Evolutionary conservation across 2,113 vertebrate species (phyloP), one percentile per base, ranked within the genome.

Genomic region (Xenopus borealis): DNA sequence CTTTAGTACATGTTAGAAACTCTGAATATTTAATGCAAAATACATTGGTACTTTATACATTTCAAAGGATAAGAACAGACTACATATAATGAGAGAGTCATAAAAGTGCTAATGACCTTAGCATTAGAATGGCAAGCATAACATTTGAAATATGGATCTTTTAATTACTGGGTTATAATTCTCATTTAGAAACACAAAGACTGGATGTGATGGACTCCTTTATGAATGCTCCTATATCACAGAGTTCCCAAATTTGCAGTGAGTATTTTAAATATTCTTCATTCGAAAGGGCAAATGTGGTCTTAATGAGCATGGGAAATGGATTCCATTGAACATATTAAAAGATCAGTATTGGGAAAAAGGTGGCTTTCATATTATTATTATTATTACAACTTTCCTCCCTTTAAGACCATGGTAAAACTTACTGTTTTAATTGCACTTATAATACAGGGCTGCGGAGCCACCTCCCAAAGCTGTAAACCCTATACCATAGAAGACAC

Each of bases 121-220:
- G 53, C 53, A n/a, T 55, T n/a, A 16, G 16, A 55, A 55, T 55
- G 17, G 53, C 53, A 55, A 8, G 12, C 53, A 13, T 1, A n/a
- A 55, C 17, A n/a, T n/a, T 16, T 55, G 53, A 13, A 55, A 55
- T 55, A 55, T 16, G 53, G 17, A 55, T 55, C 14, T 55, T 55
- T 55, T 55, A 55, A 55, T 55, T 55, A 55, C 53, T n/a, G 53
- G 53, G 53, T 55, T n/a, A n/a, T 16, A 55, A 55, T 55, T 55
- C 17, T 16, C 53, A 55, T 55, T 55, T 55, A 55, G 16, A 55
- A 16, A 55, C 53, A 55, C 53, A 55, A 55, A 55, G 53, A n/a
- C 12, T n/a, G 1, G 1, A 55, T 55, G 12, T n/a, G 53, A 55
- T 1, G 53, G 53, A 4, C 16, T 55, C 47, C 14, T 1, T 1